A percentile compares a stretch with the other conserved stretches of the same genome.
These are phyloP conservation scores for Pantelozetes paolii DNA, from an alignment of 2,888 invertebrate genomes.

Conservation along the genomic window DNA sequence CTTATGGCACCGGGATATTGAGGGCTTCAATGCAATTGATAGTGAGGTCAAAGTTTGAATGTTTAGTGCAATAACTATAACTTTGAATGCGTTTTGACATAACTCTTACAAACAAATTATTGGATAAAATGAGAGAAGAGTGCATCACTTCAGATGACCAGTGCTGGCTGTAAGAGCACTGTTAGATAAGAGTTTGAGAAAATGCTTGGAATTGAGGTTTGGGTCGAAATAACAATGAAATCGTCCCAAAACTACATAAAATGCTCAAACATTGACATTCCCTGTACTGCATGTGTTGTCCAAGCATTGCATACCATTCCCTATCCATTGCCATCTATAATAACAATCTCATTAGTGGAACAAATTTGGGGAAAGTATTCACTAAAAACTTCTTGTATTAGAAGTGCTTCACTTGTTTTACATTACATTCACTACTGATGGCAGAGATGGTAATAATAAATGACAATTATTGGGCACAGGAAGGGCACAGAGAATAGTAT, in stretches of 20 bases:
- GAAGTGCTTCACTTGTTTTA: not conserved
- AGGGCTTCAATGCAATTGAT: not conserved
- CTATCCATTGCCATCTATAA: not conserved
- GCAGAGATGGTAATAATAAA: not conserved
- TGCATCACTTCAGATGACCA: too few species aligned
- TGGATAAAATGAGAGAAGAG: not conserved
- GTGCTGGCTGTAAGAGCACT: not conserved
- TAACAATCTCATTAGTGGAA: conserved; percentile 24
- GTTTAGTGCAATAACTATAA: not conserved
- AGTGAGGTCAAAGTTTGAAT: conserved; percentile 15
- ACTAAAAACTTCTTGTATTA: not conserved
- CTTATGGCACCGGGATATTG: too few species aligned
- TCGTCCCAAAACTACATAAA: conserved; percentile 16
- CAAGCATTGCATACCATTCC: not conserved
- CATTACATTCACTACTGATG: not conserved
- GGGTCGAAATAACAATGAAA: conserved; percentile 11
- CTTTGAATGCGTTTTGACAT: conserved; percentile 4
- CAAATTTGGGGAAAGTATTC: not conserved
- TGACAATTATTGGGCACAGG: not conserved
- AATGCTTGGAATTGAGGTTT: not conserved
- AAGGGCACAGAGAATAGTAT: too few species aligned
- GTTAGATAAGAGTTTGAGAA: not conserved
- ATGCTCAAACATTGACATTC: conserved; percentile 2
- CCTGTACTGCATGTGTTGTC: not conserved
- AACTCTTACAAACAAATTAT: conserved; percentile 11